Base-by-base conservation (phyloP, 2,888 invertebrate genomes). In the Patella pellucida region DNA sequence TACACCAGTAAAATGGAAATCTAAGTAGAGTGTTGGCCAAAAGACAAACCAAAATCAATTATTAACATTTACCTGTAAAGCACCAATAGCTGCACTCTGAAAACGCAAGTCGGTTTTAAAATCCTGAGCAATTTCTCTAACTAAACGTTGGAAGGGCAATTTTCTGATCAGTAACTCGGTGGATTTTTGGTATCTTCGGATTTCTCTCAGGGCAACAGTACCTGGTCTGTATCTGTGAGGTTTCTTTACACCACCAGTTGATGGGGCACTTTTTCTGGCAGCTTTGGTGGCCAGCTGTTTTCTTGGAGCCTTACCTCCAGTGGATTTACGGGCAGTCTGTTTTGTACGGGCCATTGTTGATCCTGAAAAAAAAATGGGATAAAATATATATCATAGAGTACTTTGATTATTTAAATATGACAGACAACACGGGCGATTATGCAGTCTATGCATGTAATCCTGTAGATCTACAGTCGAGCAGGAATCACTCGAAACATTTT, bases 201-300 rank as follows among this genome's bases (percentile, higher is more conserved):
- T 91, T 85, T 91, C 91, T 85, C 91, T 85, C 72, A 91, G 85
- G 76, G 91, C 91, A 15, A 91, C 90, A 41, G 91, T 91, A 78
- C 91, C 91, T n/a, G 91, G 91, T 80, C 91, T 88, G 86, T 90
- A 91, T 78, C 91, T 84, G 81, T 91, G 91, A 50, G 91, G 90
- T 72, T 91, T 91, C 84, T 91, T 91, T 12, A 91, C 91, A 72
- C 91, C 91, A 72, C 91, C 91, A 68, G 91, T 91, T n/a, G 91
- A 89, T 68, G 91, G 91, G 7, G 91, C 91, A 85, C 89, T 89
- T 78, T 91, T 91, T 68, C 91, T 84, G 41, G 91, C 91, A 76
- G 91, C 91, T 79, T 91, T 91, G 51, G 91, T 91, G 19, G 91
- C 91, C 70, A 91, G 83, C 83, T 90, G 90, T 78, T 91, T 91